A percentile compares a stretch with the other conserved stretches of the same genome.
phyloP scores from a whole-genome alignment of 1,140 invertebrate species.

The Dendrolimus punctatus region DNA sequence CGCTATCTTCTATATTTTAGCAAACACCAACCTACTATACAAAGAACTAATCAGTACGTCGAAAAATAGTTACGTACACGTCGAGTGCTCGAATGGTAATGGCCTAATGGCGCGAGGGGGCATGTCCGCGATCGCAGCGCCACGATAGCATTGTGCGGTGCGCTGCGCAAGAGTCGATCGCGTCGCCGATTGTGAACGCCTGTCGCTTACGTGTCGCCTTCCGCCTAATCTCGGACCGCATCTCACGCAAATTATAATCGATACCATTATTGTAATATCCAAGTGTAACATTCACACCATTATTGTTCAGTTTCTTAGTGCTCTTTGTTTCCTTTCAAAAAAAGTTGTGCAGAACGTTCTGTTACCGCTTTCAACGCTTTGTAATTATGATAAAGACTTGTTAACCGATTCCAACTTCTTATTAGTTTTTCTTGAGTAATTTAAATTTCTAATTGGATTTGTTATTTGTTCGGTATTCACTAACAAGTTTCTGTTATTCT shows the following conservation, averaged over 20 bases:
- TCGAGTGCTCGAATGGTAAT: constrained; percentile 57
- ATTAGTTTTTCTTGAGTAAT: constrained; percentile 5
- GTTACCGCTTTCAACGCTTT: constrained; percentile 16
- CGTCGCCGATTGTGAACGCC: constrained; percentile 55
- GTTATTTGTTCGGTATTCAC: constrained; percentile 7
- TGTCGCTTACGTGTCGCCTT: constrained; percentile 66
- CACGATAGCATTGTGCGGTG: constrained; percentile 62
- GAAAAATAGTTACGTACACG: constrained; percentile 39
- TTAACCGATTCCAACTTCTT: not conserved
- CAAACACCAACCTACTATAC: not conserved
- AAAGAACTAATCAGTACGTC: constrained; percentile 48
- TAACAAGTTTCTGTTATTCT: too few species aligned
- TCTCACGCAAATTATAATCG: constrained; percentile 71
- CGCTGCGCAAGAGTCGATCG: constrained; percentile 50
- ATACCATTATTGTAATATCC: constrained; percentile 69
- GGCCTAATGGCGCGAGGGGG: constrained; percentile 59
- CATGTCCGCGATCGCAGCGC: constrained; percentile 57
- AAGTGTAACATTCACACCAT: constrained; percentile 57
- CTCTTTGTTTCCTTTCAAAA: constrained; percentile 19
- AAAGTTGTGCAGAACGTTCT: constrained; percentile 8
- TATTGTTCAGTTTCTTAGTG: constrained; percentile 52
- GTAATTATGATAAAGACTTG: not conserved
- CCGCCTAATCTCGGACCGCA: constrained; percentile 49
- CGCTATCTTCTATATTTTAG: too few species aligned
- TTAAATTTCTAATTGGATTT: constrained; percentile 8